phyloP scores from a whole-genome alignment of 2,797 vertebrate genomes.

The Peromyscus attwateri region DNA sequence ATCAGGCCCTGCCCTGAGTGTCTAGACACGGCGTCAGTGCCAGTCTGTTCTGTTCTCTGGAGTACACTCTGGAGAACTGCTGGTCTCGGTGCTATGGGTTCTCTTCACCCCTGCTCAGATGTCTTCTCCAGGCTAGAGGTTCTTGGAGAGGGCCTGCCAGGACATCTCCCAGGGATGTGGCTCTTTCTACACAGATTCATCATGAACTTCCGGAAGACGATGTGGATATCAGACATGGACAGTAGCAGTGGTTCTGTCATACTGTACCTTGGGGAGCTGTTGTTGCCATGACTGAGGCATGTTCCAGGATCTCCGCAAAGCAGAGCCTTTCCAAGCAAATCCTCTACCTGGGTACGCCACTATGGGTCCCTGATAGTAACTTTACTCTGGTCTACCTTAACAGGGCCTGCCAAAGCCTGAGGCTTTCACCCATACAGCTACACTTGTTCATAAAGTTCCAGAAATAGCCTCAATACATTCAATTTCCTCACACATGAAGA shows the following conservation, averaged over 20 bases:
- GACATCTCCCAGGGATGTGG: neutral
- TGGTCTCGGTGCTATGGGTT: neutral
- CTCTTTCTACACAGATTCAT: neutral
- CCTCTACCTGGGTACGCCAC: rapidly evolving
- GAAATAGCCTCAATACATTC: neutral
- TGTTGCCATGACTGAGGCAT: neutral
- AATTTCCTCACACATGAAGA: neutral
- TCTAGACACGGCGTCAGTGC: neutral
- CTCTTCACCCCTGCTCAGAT: neutral
- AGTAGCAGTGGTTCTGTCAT: neutral
- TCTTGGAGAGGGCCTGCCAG: neutral
- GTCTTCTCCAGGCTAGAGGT: neutral
- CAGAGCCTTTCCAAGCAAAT: neutral
- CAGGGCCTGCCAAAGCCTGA: no score
- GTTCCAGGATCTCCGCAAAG: neutral
- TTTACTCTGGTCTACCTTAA: neutral
- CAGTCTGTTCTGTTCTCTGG: neutral
- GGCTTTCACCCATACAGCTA: neutral
- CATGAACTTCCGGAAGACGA: neutral
- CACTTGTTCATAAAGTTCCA: neutral
- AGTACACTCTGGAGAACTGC: neutral
- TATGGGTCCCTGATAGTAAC: rapidly evolving
- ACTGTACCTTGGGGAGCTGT: neutral
- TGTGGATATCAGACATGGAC: neutral
- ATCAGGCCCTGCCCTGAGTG: neutral